Evolutionary conservation across 2,113 vertebrate species (phyloP).

Genomic region (Pavo muticus): DNA sequence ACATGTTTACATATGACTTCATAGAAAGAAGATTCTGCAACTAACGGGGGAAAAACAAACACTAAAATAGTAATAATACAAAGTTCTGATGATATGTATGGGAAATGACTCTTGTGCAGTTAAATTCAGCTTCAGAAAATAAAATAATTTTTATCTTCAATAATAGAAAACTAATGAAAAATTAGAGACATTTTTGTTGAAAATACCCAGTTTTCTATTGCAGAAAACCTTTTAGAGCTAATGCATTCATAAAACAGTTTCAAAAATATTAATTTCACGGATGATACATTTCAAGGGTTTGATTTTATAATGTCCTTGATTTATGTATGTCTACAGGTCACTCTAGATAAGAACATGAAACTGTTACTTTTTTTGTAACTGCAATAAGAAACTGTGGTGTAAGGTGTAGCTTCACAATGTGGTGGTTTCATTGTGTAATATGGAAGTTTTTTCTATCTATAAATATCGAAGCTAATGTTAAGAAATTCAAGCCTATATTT

Average conservation of each 20-base stretch:
- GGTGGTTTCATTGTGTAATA: neutral
- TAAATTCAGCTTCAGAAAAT: neutral
- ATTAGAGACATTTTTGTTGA: constrained; percentile 30
- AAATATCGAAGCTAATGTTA: neutral
- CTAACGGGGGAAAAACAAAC: neutral
- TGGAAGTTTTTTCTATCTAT: neutral
- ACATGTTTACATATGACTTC: neutral
- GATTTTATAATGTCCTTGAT: constrained; percentile 35
- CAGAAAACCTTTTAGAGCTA: constrained; percentile 35
- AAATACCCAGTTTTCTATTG: constrained; percentile 1
- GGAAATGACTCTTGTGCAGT: neutral
- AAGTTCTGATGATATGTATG: neutral
- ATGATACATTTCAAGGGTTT: constrained; percentile 35
- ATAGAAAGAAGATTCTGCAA: neutral
- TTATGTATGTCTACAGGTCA: neutral
- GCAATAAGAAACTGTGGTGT: neutral
- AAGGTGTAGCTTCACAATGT: neutral
- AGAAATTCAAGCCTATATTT: neutral
- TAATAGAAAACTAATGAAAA: constrained; percentile 23
- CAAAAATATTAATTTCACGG: constrained; percentile 49
- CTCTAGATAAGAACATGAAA: constrained; percentile 54
- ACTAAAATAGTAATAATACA: neutral
- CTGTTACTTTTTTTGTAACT: neutral
- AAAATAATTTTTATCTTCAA: neutral
- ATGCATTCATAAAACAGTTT: constrained; percentile 46